Conservation (phyloP, 53 echinoderm and acorn worm species). For the Echinarachnius parma region DNA sequence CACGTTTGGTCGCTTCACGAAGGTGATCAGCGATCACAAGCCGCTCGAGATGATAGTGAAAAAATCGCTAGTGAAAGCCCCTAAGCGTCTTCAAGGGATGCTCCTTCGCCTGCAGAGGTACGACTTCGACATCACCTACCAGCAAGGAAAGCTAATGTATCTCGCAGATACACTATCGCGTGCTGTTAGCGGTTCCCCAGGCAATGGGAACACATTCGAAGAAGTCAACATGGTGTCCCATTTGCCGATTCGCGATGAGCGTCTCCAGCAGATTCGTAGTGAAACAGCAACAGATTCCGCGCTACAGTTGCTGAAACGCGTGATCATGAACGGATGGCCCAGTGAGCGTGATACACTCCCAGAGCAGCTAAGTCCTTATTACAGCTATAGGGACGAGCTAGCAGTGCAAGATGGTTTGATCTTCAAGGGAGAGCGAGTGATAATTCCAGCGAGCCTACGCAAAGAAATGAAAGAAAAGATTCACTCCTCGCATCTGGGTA, state of each 20-base stretch:
- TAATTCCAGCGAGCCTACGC: slow-evolving; percentile 28
- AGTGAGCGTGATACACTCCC: slow-evolving; percentile 9
- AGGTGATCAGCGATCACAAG: slow-evolving; percentile 53
- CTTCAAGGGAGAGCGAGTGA: slow-evolving; percentile 35
- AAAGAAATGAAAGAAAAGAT: slow-evolving; percentile 38
- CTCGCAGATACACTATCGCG: slow-evolving; percentile 39
- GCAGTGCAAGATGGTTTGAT: slow-evolving; percentile 33
- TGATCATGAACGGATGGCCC: slow-evolving; percentile 39
- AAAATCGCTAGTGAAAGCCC: slow-evolving; percentile 46
- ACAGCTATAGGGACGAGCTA: slow-evolving; percentile 38
- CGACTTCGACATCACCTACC: slow-evolving; percentile 41
- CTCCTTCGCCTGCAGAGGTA: slow-evolving; percentile 52
- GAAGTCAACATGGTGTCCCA: slow-evolving; percentile 32
- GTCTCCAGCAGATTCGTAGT: slow-evolving; percentile 27
- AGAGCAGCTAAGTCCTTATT: slow-evolving; percentile 21
- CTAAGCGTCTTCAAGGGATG: slow-evolving; percentile 49
- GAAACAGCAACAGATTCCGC: slow-evolving; percentile 5
- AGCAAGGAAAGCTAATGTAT: slow-evolving; percentile 35
- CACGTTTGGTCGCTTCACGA: slow-evolving; percentile 34
- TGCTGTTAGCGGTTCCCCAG: slow-evolving; percentile 2
- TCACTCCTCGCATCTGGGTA: slow-evolving; percentile 58
- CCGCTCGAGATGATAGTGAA: slow-evolving; percentile 52
- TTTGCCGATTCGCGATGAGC: slow-evolving; percentile 44
- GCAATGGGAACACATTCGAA: slow-evolving; percentile 16
- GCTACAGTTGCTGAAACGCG: slow-evolving; percentile 39